These are phyloP conservation scores for Solea senegalensis DNA, from an alignment of 2,113 vertebrate genomes.

Conservation along the genomic window DNA sequence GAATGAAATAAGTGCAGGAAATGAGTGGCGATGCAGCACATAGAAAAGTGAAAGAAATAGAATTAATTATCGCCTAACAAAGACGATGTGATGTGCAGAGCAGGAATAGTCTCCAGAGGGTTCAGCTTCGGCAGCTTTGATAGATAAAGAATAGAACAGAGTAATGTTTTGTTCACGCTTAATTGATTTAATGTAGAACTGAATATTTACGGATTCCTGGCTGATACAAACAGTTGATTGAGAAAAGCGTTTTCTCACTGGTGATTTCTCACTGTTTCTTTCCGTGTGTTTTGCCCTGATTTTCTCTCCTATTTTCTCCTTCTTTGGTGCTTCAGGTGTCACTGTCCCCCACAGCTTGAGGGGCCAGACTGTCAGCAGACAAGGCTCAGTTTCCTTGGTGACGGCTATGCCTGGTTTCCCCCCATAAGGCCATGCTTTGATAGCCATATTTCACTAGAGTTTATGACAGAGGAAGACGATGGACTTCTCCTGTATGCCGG, in stretches of 20 bases:
- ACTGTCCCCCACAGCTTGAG: slow-evolving; percentile 85
- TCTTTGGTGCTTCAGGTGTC: slow-evolving; percentile 81
- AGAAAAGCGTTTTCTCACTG: slow-evolving; percentile 30
- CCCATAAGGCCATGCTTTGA: slow-evolving; percentile 89
- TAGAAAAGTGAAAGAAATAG: slow-evolving; percentile 52
- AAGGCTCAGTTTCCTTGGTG: slow-evolving; percentile 89
- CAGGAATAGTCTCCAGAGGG: slow-evolving; percentile 51
- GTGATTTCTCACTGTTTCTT: slow-evolving; percentile 50
- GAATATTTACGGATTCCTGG: slow-evolving; percentile 51
- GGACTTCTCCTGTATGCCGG: slow-evolving; percentile 88
- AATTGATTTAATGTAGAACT: slow-evolving; percentile 64
- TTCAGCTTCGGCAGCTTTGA: slow-evolving; percentile 47
- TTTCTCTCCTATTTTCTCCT: slow-evolving; percentile 20
- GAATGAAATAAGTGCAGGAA: slow-evolving; percentile 32
- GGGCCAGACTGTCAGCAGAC: slow-evolving; percentile 92
- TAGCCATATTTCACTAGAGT: slow-evolving; percentile 90
- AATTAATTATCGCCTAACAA: slow-evolving; percentile 73
- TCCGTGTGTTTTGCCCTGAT: slow-evolving; percentile 35
- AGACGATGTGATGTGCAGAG: slow-evolving; percentile 49
- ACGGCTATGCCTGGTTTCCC: slow-evolving; percentile 91
- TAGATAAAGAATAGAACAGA: slow-evolving; percentile 53
- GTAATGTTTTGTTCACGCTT: slow-evolving; percentile 54
- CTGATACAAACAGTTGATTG: slow-evolving; percentile 46
- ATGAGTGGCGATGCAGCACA: slow-evolving; percentile 32
- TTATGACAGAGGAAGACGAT: slow-evolving; percentile 87